phyloP scores from a whole-genome alignment of 2,888 invertebrate genomes.

The Euphydryas editha region DNA sequence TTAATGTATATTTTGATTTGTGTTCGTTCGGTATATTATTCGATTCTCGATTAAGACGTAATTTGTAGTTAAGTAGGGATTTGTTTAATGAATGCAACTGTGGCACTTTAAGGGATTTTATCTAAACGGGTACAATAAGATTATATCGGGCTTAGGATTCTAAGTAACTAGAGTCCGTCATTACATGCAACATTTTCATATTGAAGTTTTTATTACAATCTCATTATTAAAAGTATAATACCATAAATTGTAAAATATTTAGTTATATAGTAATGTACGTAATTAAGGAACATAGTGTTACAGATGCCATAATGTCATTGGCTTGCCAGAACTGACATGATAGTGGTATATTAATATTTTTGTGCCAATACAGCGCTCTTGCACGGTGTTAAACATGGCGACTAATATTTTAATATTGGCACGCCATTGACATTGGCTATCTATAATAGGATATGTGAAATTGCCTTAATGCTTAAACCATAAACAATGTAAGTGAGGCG shows the following conservation, averaged over 20 bases:
- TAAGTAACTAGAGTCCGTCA: not conserved
- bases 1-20: slow-evolving; percentile 3
- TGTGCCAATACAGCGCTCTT: not conserved
- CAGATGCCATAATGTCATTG: not conserved
- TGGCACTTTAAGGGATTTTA: slow-evolving; percentile 8
- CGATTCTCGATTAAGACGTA: slow-evolving; percentile 16
- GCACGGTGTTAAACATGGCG: too few relatives aligned
- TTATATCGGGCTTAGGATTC: not conserved
- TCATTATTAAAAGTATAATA: too few relatives aligned
- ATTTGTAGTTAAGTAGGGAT: slow-evolving; percentile 11
- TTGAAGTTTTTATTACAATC: too few relatives aligned
- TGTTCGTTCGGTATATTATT: slow-evolving; percentile 11
- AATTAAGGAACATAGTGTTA: not conserved
- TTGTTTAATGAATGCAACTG: slow-evolving; percentile 15
- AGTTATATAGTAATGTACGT: not conserved
- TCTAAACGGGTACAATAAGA: not conserved
- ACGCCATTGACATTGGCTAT: too few relatives aligned
- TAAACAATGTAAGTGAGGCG: too few relatives aligned
- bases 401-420: too few relatives aligned
- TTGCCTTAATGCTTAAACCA: too few relatives aligned
- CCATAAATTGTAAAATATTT: not conserved
- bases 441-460: too few relatives aligned
- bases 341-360: not conserved
- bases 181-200: too few relatives aligned
- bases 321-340: not conserved